These are phyloP conservation scores for Coremacera marginata DNA, from an alignment of 2,888 invertebrate species.

Conservation along the genomic window DNA sequence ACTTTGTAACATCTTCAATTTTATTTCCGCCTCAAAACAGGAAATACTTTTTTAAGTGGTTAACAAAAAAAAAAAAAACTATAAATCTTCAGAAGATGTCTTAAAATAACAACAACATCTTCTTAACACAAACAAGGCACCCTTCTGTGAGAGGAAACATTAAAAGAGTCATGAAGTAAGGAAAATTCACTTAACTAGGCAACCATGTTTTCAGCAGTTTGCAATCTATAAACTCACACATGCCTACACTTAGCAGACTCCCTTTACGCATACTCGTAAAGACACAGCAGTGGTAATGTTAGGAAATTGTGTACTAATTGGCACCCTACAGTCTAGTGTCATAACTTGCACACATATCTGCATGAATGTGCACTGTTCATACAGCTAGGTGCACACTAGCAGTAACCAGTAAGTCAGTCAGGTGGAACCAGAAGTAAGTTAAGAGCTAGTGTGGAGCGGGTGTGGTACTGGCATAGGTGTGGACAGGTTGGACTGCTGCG, in stretches of 20 bases:
- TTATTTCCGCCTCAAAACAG: too few relatives aligned
- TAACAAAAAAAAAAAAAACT: conserved; percentile 22
- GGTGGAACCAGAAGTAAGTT: too few relatives aligned
- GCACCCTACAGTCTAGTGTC: neutral
- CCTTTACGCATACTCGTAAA: neutral
- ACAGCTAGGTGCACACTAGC: too few relatives aligned
- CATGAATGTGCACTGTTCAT: too few relatives aligned
- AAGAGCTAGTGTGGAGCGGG: too few relatives aligned
- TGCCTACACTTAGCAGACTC: neutral
- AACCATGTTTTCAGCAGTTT: too few relatives aligned
- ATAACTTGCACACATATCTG: too few relatives aligned
- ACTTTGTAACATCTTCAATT: too few relatives aligned
- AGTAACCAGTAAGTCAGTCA: too few relatives aligned
- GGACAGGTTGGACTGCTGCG: too few relatives aligned
- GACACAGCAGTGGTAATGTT: neutral
- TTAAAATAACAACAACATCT: conserved; percentile 34
- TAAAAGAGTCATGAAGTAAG: neutral
- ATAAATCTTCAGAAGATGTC: conserved; percentile 36
- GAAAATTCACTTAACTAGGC: neutral
- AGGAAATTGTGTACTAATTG: neutral
- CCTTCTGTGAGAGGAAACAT: conserved; percentile 36
- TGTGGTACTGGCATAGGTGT: too few relatives aligned
- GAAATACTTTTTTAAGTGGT: neutral
- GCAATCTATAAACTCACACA: too few relatives aligned
- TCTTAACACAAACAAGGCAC: conserved; percentile 26